Percentiles rank a stretch among this genome's conserved stretches.
These are phyloP conservation scores for Scartelaos histophorus DNA, from an alignment of 2,113 vertebrate genomes.

Conservation along the genomic window DNA sequence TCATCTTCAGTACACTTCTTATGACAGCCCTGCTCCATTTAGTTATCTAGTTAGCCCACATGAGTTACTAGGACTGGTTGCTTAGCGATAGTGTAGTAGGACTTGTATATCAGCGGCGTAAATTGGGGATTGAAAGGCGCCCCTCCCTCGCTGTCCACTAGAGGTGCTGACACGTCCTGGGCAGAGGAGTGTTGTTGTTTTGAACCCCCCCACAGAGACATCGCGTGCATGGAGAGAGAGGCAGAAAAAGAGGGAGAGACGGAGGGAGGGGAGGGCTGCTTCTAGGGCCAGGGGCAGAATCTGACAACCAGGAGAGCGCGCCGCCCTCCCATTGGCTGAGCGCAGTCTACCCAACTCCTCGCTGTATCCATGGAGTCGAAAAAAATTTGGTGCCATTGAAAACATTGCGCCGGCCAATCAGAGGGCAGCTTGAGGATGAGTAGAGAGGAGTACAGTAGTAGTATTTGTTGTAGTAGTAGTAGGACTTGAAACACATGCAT, in stretches of 20 bases:
- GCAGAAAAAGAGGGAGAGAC: slow-evolving; percentile 19
- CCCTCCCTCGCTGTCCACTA: slow-evolving; percentile 14
- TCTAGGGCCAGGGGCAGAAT: slow-evolving; percentile 67
- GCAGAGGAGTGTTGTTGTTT: slow-evolving; percentile 68
- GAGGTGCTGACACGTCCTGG: slow-evolving; percentile 49
- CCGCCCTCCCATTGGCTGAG: slow-evolving; percentile 72
- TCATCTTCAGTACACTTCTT: slow-evolving; percentile 9
- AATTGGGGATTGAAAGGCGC: slow-evolving; percentile 16
- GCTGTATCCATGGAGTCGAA: slow-evolving; percentile 82
- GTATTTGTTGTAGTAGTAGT: slow-evolving; percentile 34
- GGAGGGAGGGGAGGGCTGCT: slow-evolving; percentile 51
- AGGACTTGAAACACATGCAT: slow-evolving; percentile 75
- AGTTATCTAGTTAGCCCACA: slow-evolving; percentile 8
- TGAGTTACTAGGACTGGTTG: slow-evolving; percentile 20
- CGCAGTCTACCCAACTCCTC: slow-evolving; percentile 64
- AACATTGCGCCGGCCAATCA: slow-evolving; percentile 72
- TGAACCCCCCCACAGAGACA: slow-evolving; percentile 68
- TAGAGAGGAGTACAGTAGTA: slow-evolving; percentile 64
- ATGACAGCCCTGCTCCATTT: neutral
- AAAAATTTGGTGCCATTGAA: slow-evolving; percentile 76
- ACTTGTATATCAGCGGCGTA: slow-evolving; percentile 28
- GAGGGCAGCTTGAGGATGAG: slow-evolving; percentile 28
- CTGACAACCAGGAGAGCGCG: slow-evolving; percentile 67
- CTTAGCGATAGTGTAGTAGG: slow-evolving; percentile 23
- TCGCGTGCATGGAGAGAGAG: slow-evolving; percentile 61